A percentile compares a stretch with the other conserved stretches of the same genome.
Evolutionary conservation across 2,113 vertebrate species (phyloP).

Genomic region (pig (Sus scrofa)): DNA sequence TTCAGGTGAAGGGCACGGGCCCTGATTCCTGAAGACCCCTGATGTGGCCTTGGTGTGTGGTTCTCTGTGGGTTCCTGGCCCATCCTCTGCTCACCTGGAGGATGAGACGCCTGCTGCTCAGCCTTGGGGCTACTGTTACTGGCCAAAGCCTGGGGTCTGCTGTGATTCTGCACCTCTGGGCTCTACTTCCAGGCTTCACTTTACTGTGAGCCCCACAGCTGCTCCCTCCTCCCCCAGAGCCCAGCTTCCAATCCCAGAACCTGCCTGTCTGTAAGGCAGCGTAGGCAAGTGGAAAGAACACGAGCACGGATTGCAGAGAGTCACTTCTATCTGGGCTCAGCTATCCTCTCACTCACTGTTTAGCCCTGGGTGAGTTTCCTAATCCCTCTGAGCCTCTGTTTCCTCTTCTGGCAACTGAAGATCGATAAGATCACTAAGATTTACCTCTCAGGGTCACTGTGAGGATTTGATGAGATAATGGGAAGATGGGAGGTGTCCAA

Average conservation of each 20-base stretch:
- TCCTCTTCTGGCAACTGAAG: slow-evolving; percentile 44
- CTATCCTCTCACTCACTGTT: not conserved
- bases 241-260: not conserved
- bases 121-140: not conserved
- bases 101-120: not conserved
- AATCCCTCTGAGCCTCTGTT: slow-evolving; percentile 63
- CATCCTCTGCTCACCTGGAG: no score
- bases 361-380: not conserved
- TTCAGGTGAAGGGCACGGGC: not conserved
- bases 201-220: rapidly evolving
- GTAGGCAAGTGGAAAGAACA: not conserved
- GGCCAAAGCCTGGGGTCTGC: not conserved
- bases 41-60: not conserved
- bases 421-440: not conserved
- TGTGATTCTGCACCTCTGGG: not conserved
- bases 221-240: rapidly evolving
- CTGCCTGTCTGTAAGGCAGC: not conserved
- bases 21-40: not conserved
- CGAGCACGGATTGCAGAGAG: not conserved
- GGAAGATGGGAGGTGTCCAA: not conserved
- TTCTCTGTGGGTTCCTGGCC: not conserved
- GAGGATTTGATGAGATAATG: slow-evolving; percentile 62
- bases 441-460: slow-evolving; percentile 48
- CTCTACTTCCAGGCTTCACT: not conserved
- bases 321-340: not conserved